These are phyloP conservation scores for Archips xylosteana DNA, from an alignment of 2,888 invertebrate genomes.

Conservation along the genomic window DNA sequence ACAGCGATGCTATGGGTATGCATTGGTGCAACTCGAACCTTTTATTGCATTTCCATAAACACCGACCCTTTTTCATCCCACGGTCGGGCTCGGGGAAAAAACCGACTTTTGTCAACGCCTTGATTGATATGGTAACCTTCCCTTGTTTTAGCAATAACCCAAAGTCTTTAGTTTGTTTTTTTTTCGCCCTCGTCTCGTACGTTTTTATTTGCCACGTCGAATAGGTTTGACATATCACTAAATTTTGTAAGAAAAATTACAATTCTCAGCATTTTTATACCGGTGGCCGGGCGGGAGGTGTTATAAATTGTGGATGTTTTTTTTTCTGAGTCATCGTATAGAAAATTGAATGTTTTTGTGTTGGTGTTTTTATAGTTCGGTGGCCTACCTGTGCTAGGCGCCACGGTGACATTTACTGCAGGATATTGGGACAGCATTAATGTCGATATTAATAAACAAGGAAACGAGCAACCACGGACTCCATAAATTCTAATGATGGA, in stretches of 20 bases:
- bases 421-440: conserved; percentile 83
- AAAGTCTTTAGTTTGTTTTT: conserved; percentile 67
- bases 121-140: conserved; percentile 84
- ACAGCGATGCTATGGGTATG: conserved; percentile 19
- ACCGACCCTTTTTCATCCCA: conserved; percentile 77
- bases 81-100: conserved; percentile 68
- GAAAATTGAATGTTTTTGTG: conserved; percentile 73
- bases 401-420: conserved; percentile 83
- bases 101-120: conserved; percentile 81
- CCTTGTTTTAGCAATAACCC: conserved; percentile 85
- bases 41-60: conserved; percentile 76
- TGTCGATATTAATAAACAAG: conserved; percentile 81
- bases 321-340: conserved; percentile 74
- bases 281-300: conserved; percentile 74
- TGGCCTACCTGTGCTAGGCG: conserved; percentile 82
- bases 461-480: conserved; percentile 68
- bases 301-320: conserved; percentile 80
- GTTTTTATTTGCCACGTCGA: conserved; percentile 83
- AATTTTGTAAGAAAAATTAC: conserved; percentile 83
- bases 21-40: conserved; percentile 17
- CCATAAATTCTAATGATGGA: conserved; percentile 76
- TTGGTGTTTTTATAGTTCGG: conserved; percentile 69
- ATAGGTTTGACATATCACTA: conserved; percentile 84
- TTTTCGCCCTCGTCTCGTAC: conserved; percentile 68
- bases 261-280: conserved; percentile 77